Percentiles rank a stretch among this genome's conserved stretches.
Evolutionary conservation across 2,113 vertebrate species (phyloP).

Genomic region (Sturnus vulgaris): DNA sequence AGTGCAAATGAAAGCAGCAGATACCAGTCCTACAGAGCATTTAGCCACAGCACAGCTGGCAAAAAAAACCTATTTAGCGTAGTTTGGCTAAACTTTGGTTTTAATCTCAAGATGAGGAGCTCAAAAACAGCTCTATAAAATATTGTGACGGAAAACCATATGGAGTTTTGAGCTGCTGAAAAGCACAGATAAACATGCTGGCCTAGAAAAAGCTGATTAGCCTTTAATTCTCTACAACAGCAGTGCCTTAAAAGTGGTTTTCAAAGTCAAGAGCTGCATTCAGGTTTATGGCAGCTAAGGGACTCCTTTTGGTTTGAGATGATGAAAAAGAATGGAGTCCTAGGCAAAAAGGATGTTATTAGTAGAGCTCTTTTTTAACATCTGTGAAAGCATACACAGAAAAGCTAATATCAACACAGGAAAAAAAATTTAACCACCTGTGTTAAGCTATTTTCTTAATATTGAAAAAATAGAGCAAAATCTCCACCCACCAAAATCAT

Average conservation of each 20-base stretch:
- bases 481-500: neutral
- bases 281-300: neutral
- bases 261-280: neutral
- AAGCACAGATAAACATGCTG: neutral
- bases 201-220: neutral
- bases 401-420: neutral
- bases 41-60: neutral
- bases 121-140: neutral
- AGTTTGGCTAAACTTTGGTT: neutral
- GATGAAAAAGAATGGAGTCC: neutral
- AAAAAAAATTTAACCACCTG: neutral
- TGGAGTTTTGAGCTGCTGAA: neutral
- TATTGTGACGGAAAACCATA: neutral
- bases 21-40: neutral
- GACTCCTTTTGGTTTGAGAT: neutral
- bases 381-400: neutral
- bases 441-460: neutral
- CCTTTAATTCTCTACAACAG: neutral
- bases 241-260: neutral
- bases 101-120: neutral
- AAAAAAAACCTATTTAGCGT: neutral
- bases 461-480: neutral
- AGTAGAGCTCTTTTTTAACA: neutral
- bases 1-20: neutral
- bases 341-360: neutral